Conservation (phyloP, 2,888 invertebrate species). For the Sesamia inferens region DNA sequence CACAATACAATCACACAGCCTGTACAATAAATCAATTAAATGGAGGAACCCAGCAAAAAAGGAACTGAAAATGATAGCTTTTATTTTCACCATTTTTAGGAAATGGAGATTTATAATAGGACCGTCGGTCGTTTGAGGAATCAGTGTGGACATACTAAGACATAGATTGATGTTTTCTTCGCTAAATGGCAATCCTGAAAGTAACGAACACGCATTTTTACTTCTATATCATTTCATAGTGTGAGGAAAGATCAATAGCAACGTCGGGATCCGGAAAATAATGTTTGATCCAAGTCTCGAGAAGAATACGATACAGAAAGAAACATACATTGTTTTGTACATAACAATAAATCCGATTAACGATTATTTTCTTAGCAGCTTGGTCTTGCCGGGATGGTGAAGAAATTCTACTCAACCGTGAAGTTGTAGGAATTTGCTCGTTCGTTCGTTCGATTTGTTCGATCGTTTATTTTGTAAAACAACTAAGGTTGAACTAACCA, state of each 20-base stretch:
- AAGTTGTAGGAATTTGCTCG: constrained; percentile 18
- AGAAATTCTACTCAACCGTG: not conserved
- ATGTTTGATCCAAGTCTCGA: not conserved
- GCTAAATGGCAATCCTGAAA: constrained; percentile 50
- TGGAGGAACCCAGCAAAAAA: constrained; percentile 13
- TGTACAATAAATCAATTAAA: constrained; percentile 42
- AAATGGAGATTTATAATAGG: constrained; percentile 60
- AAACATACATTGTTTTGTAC: constrained; percentile 29
- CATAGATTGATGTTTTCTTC: constrained; percentile 59
- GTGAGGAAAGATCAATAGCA: constrained; percentile 12
- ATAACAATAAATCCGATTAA: constrained; percentile 36
- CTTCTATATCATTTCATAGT: constrained; percentile 35
- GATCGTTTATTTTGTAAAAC: not conserved
- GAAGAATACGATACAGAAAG: constrained; percentile 7
- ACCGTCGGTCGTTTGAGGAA: constrained; percentile 35
- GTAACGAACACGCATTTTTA: constrained; percentile 41
- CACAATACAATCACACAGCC: not conserved
- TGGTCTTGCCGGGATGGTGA: not conserved
- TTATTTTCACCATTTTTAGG: constrained; percentile 42
- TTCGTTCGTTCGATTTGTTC: not conserved
- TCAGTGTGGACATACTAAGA: constrained; percentile 51
- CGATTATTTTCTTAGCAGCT: constrained; percentile 12
- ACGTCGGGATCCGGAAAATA: constrained; percentile 13
- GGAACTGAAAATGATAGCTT: constrained; percentile 41
- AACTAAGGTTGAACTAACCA: constrained; percentile 6